A percentile compares a stretch with the other conserved stretches of the same genome.
These are phyloP conservation scores for Geotrupes spiniger DNA, from an alignment of 2,888 invertebrate species.

Conservation along the genomic window DNA sequence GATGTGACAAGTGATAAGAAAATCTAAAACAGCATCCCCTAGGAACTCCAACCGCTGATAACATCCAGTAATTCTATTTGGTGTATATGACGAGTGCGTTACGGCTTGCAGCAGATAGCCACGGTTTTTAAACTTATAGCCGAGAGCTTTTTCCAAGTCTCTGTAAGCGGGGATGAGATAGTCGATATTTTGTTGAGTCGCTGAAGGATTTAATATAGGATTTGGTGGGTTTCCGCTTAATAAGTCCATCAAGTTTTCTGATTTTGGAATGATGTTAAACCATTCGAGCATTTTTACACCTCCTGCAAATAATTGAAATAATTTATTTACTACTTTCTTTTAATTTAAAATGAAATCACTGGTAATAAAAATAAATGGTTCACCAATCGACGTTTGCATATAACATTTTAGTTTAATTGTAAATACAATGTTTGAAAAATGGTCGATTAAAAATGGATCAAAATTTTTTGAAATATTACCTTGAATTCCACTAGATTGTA, in stretches of 20 bases:
- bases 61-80: constrained; percentile 78
- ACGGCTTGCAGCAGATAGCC: constrained; percentile 85
- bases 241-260: constrained; percentile 38
- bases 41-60: constrained; percentile 91
- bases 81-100: constrained; percentile 86
- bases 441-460: too few relatives aligned
- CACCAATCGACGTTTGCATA: too few relatives aligned
- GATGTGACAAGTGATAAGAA: constrained; percentile 82
- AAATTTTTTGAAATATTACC: too few relatives aligned
- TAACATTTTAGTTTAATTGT: too few relatives aligned
- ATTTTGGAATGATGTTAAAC: constrained; percentile 52
- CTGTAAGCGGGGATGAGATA: constrained; percentile 39
- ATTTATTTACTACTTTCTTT: background rate
- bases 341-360: too few relatives aligned
- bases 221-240: constrained; percentile 41
- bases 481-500: constrained; percentile 53
- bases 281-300: constrained; percentile 43
- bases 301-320: constrained; percentile 23
- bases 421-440: too few relatives aligned
- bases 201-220: constrained; percentile 46
- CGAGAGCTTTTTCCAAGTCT: constrained; percentile 56
- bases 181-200: constrained; percentile 50
- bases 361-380: too few relatives aligned
- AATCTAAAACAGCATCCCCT: constrained; percentile 90
- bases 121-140: constrained; percentile 78